Evolutionary conservation across 2,888 invertebrate species (phyloP), one percentile per base, ranked within the genome.

Genomic region (Rhabditophanes sp.): DNA sequence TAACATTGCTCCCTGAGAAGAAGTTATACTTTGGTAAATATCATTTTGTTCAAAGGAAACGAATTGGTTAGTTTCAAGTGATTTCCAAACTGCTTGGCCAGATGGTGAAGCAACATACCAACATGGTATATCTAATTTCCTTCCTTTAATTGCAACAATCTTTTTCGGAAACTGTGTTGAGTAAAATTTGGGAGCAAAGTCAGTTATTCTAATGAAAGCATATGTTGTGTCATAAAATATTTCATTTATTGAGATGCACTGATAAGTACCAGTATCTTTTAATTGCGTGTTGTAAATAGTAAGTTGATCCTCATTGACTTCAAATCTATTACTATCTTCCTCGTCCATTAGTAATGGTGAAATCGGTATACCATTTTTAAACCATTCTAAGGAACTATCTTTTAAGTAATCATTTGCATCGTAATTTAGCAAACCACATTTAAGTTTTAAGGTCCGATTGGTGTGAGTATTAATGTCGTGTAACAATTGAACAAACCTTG

Each of bases 121-220:
- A n/a, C n/a, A n/a, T n/a, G n/a, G n/a, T n/a, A n/a, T n/a, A n/a
- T n/a, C n/a, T n/a, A n/a, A n/a, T n/a, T n/a, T n/a, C n/a, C n/a
- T n/a, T n/a, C n/a, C n/a, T n/a, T n/a, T n/a, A n/a, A n/a, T n/a
- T 4, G 54, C 50, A 27, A 49, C 55, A 4, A 61, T 44, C 23
- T 46, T 46, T 7, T 43, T 33, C 2, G 59, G 58, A 35, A 61
- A 50, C 5, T 56, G 44, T 24, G 50, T 48, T 1, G 46, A 37
- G 19, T 58, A 58, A 30, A 61, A 61, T 3, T 29, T 22, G 2
- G 60, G 60, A 0, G 50, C 28, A 2, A 46, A 29, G 28, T 60
- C 48, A 7, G 39, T 28, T 9, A 60, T 52, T 6, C 42, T 42
- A 1, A 60, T 37, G 12, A 46, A 34, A 1, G 55, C 48, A 4